A percentile compares a stretch with the other conserved stretches of the same genome.
phyloP scores from a whole-genome alignment of 2,113 vertebrate genomes.

The Myiagra hebetior region DNA sequence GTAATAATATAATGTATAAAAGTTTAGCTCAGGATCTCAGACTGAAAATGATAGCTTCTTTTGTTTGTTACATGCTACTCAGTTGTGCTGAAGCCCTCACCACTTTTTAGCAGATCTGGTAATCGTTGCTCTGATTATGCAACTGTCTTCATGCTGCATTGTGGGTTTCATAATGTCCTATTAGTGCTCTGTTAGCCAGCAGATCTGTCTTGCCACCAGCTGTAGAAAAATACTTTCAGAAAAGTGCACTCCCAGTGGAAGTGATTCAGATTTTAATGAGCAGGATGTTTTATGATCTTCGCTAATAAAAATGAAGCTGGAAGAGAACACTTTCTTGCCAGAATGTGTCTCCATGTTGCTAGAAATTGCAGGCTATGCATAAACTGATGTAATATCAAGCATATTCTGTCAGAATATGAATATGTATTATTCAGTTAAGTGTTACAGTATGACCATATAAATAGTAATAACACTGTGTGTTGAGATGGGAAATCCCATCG shows the following conservation, averaged over 20 bases:
- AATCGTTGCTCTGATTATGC: constrained; percentile 6
- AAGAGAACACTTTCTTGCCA: not conserved
- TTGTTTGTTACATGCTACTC: not conserved
- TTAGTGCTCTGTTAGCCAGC: constrained; percentile 37
- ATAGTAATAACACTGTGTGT: not conserved
- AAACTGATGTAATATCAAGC: not conserved
- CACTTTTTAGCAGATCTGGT: not conserved
- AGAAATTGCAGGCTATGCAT: not conserved
- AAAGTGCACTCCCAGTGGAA: constrained; percentile 40
- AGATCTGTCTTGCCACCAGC: constrained; percentile 22
- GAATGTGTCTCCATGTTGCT: not conserved
- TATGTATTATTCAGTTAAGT: constrained; percentile 3
- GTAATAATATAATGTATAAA: not conserved
- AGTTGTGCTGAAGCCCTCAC: not conserved
- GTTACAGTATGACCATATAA: not conserved
- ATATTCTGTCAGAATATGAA: not conserved
- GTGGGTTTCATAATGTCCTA: constrained; percentile 37
- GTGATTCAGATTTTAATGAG: constrained; percentile 48
- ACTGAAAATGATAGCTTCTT: not conserved
- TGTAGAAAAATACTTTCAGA: constrained; percentile 34
- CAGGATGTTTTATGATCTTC: constrained; percentile 40
- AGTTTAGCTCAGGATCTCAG: not conserved
- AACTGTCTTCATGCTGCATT: constrained; percentile 6
- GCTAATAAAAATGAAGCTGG: constrained; percentile 28
- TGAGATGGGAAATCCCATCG: not conserved